These are phyloP conservation scores for Caenorhabditis angaria DNA, from an alignment of 2,888 invertebrate genomes.

Conservation along the genomic window DNA sequence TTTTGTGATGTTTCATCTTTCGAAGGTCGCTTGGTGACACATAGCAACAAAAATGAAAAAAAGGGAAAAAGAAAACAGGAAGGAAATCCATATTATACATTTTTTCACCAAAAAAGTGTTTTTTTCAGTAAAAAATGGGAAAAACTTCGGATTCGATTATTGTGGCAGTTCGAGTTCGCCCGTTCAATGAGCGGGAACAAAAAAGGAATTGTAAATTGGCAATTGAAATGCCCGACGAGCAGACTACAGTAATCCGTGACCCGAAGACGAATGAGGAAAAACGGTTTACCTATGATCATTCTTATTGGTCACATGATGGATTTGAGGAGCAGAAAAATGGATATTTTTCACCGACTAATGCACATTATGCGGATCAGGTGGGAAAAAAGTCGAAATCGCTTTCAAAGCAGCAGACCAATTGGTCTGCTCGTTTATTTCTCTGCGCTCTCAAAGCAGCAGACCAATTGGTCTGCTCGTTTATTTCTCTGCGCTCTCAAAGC, in stretches of 20 bases:
- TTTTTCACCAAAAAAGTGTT: background rate
- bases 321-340: conserved; percentile 74
- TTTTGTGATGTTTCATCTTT: background rate
- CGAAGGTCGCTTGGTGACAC: too few relatives aligned
- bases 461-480: too few relatives aligned
- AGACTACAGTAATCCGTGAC: conserved; percentile 74
- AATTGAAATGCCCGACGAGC: conserved; percentile 74
- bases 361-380: conserved; percentile 76
- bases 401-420: too few relatives aligned
- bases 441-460: too few relatives aligned
- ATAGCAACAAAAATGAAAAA: too few relatives aligned
- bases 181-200: conserved; percentile 76
- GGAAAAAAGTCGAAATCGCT: too few relatives aligned
- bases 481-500: too few relatives aligned
- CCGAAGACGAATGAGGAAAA: conserved; percentile 74
- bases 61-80: too few relatives aligned
- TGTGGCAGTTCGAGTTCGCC: conserved; percentile 77
- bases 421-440: too few relatives aligned
- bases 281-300: conserved; percentile 76
- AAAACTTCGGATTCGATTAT: conserved; percentile 75
- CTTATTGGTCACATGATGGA: conserved; percentile 78
- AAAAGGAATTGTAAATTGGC: conserved; percentile 74
- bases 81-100: too few relatives aligned
- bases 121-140: conserved; percentile 21
- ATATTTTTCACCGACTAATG: conserved; percentile 73